Conservation (phyloP, 64 coral and sea anemone genomes). For the Acropora yongei region DNA sequence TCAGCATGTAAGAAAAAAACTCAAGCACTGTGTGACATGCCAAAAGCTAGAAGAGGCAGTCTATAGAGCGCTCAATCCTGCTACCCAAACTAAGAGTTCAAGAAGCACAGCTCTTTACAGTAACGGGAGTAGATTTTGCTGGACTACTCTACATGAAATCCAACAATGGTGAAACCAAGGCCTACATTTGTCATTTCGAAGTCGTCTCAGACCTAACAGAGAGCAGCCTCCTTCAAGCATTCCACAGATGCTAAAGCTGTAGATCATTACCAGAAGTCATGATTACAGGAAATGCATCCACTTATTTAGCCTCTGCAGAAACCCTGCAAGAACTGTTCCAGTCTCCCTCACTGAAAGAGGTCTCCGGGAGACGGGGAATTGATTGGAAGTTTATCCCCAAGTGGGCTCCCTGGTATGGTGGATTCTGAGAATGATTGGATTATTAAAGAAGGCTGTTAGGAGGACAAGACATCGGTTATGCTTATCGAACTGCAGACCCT, state of each 20-base stretch:
- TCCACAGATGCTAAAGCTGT: conserved; percentile 38
- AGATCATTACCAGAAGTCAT: conserved; percentile 45
- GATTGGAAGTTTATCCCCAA: conserved; percentile 77
- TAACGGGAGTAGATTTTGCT: conserved; percentile 64
- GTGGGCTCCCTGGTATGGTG: conserved; percentile 71
- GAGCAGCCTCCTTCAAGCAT: conserved; percentile 48
- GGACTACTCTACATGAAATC: conserved; percentile 35
- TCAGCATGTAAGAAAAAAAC: conserved; percentile 45
- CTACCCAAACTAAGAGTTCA: conserved; percentile 62
- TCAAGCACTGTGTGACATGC: conserved; percentile 60
- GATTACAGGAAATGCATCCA: conserved; percentile 73
- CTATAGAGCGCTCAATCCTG: conserved; percentile 18
- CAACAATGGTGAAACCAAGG: neutral
- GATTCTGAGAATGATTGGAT: conserved; percentile 80
- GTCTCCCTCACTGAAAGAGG: conserved; percentile 54
- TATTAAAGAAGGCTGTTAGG: conserved; percentile 55
- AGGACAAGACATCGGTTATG: conserved; percentile 1
- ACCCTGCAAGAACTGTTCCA: conserved; percentile 42
- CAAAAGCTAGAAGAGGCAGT: conserved; percentile 37
- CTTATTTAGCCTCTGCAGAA: conserved; percentile 52
- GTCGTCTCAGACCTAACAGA: conserved; percentile 57
- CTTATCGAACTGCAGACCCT: too few species aligned
- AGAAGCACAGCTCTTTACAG: conserved; percentile 46
- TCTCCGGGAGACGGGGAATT: conserved; percentile 39
- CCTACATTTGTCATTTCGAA: conserved; percentile 65